Evolutionary conservation across 2,888 invertebrate genomes (phyloP).

Genomic region (Onchidella celtica): DNA sequence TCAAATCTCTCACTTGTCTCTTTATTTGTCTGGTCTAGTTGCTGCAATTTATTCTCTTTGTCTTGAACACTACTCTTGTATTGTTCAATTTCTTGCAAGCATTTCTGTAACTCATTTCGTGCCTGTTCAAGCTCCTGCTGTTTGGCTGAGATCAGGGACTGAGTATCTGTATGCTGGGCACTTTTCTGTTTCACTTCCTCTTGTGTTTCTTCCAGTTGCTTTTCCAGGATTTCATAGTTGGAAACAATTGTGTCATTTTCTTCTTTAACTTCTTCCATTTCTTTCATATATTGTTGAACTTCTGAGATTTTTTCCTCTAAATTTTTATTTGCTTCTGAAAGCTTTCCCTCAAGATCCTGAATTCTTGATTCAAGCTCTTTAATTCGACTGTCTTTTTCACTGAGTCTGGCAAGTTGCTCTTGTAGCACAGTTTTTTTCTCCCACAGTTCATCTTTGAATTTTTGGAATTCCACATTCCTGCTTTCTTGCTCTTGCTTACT

Average conservation of each 20-base stretch:
- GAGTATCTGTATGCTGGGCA: conserved; percentile 8
- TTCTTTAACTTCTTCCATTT: conserved; percentile 30
- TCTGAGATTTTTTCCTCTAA: conserved; percentile 18
- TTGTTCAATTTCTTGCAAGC: conserved; percentile 39
- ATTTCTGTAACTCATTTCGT: conserved; percentile 36
- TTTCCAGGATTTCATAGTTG: conserved; percentile 24
- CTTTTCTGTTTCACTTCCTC: conserved; percentile 44
- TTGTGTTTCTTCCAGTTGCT: conserved; percentile 41
- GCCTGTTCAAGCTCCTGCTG: conserved; percentile 42
- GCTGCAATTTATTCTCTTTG: conserved; percentile 30
- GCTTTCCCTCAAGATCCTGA: conserved; percentile 9
- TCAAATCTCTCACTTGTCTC: conserved; percentile 12
- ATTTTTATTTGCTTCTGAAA: background rate
- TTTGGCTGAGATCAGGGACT: conserved; percentile 30
- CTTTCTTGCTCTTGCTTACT: conserved; percentile 14
- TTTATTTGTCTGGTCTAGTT: conserved; percentile 24
- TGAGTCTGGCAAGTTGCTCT: background rate
- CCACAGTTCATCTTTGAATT: background rate
- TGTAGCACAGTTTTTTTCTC: conserved; percentile 11
- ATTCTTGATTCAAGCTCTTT: conserved; percentile 20
- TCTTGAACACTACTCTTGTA: conserved; percentile 12
- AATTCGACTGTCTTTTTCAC: background rate
- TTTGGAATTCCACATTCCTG: conserved; percentile 29
- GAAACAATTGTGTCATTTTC: conserved; percentile 33
- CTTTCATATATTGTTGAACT: conserved; percentile 22